Percentiles rank a stretch among this genome's conserved stretches.
These are phyloP conservation scores for Drosophila equinoxialis DNA, from an alignment of 1,140 invertebrate species.

Conservation along the genomic window DNA sequence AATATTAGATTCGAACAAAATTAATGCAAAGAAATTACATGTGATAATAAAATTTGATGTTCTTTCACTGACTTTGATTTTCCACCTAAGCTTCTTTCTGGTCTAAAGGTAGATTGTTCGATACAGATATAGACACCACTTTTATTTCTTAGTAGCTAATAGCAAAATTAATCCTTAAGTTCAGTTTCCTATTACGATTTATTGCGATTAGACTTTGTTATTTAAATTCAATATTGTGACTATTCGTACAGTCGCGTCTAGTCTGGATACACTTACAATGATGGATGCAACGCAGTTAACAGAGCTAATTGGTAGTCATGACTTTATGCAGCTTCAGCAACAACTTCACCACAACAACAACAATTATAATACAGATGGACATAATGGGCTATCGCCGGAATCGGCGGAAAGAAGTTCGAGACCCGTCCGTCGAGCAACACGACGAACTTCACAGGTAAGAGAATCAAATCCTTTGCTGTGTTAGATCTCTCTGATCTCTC, in stretches of 20 bases:
- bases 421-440: conserved; percentile 67
- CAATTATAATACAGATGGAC: conserved; percentile 71
- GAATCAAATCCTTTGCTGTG: not conserved
- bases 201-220: too few species aligned
- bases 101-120: too few species aligned
- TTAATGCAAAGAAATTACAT: too few species aligned
- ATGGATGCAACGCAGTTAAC: conserved; percentile 76
- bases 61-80: too few species aligned
- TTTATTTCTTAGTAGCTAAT: too few species aligned
- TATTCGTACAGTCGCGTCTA: not conserved
- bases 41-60: too few species aligned
- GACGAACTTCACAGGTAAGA: conserved; percentile 77
- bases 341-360: conserved; percentile 74
- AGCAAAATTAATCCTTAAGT: too few species aligned
- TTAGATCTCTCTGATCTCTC: not conserved
- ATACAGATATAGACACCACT: too few species aligned
- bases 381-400: conserved; percentile 66
- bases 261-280: conserved; percentile 15
- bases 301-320: conserved; percentile 71
- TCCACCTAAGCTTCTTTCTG: too few species aligned
- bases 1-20: not conserved
- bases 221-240: not conserved
- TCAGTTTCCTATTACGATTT: too few species aligned
- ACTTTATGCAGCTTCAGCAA: conserved; percentile 72
- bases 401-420: conserved; percentile 65